These are phyloP conservation scores for Enhydra lutris DNA, from an alignment of 2,113 vertebrate species.

Conservation along the genomic window DNA sequence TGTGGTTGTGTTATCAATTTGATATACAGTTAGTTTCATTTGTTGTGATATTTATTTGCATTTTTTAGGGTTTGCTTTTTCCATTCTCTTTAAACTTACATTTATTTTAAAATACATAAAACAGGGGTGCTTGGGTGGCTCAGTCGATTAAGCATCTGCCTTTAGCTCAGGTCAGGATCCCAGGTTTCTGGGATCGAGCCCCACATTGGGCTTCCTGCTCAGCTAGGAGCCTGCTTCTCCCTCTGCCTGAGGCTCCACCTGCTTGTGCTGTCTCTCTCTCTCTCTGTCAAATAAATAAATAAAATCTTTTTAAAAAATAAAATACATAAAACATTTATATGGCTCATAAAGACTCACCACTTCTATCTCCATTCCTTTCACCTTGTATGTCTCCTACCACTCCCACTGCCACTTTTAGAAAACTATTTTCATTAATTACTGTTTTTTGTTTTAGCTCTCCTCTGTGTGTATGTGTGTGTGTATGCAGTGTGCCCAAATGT, in stretches of 20 bases:
- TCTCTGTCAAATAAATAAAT: background rate
- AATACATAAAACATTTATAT: background rate
- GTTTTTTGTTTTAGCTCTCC: background rate
- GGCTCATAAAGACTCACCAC: background rate
- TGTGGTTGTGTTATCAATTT: background rate
- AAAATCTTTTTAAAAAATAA: background rate
- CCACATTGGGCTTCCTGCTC: too few relatives aligned
- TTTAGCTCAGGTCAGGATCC: background rate
- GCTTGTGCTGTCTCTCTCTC: background rate
- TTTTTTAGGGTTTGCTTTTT: conserved; percentile 5
- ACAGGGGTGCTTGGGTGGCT: background rate
- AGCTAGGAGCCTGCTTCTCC: too few relatives aligned
- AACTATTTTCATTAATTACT: background rate
- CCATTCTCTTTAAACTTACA: background rate
- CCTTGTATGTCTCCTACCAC: background rate
- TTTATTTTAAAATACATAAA: background rate
- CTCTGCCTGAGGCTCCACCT: background rate
- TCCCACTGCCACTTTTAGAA: background rate
- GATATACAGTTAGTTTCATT: background rate
- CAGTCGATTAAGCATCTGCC: background rate
- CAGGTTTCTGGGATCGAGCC: background rate
- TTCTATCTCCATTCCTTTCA: background rate
- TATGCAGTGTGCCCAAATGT: background rate
- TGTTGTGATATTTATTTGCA: background rate
- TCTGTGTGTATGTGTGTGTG: background rate